phyloP scores from a whole-genome alignment of 1,140 invertebrate genomes.

The Bombus waltoni region DNA sequence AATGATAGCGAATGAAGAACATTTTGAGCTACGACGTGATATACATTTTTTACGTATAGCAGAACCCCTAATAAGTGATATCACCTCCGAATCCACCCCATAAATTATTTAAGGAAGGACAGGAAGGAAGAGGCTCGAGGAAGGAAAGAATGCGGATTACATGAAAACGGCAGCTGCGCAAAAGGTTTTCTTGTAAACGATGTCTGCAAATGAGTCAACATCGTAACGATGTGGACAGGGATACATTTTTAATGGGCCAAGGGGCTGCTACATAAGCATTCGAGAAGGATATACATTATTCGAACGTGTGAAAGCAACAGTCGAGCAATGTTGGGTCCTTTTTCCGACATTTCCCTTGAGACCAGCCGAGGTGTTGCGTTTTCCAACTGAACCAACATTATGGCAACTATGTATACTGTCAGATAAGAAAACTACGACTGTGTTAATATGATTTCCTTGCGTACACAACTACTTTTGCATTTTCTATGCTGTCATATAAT shows the following conservation, averaged over 20 bases:
- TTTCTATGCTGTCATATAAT: not conserved
- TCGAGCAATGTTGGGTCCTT: slow-evolving; percentile 37
- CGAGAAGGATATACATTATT: slow-evolving; percentile 38
- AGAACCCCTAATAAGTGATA: slow-evolving; percentile 10
- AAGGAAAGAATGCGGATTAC: not conserved
- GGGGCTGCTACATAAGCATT: slow-evolving; percentile 40
- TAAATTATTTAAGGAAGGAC: not conserved
- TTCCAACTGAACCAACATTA: slow-evolving; percentile 20
- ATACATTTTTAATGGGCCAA: slow-evolving; percentile 53
- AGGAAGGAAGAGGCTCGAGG: no score
- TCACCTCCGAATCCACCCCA: not conserved
- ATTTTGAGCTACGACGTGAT: no score
- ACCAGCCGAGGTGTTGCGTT: slow-evolving; percentile 44
- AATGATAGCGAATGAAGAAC: not conserved
- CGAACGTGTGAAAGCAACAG: slow-evolving; percentile 14
- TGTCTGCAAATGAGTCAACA: slow-evolving; percentile 51
- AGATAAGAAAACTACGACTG: not conserved
- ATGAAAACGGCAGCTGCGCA: not conserved
- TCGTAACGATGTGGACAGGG: slow-evolving; percentile 33
- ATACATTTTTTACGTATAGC: not conserved
- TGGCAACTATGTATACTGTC: no score
- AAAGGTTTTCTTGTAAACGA: not conserved
- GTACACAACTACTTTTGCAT: not conserved
- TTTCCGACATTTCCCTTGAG: slow-evolving; percentile 59
- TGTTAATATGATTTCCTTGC: not conserved